These are phyloP conservation scores for Amiota minor DNA, from an alignment of 2,888 invertebrate species.

Conservation along the genomic window DNA sequence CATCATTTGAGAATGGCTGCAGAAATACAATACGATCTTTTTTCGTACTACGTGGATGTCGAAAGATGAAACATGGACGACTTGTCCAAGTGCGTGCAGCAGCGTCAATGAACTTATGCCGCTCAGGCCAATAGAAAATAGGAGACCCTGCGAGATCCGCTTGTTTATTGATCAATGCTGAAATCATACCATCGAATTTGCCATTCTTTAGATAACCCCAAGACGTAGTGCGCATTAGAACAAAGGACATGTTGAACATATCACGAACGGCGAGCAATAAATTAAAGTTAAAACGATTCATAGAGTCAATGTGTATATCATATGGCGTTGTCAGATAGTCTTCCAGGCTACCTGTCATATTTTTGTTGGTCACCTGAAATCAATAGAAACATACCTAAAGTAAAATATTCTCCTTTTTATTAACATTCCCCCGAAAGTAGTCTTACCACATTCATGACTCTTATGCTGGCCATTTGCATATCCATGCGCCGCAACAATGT, in stretches of 20 bases:
- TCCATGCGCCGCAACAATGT: constrained; percentile 73
- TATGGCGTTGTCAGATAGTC: constrained; percentile 75
- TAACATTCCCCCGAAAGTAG: background rate
- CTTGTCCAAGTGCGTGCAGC: constrained; percentile 59
- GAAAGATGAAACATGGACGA: constrained; percentile 80
- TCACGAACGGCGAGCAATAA: constrained; percentile 77
- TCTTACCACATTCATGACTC: constrained; percentile 76
- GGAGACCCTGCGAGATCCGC: constrained; percentile 82
- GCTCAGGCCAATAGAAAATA: constrained; percentile 78
- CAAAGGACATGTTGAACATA: constrained; percentile 78
- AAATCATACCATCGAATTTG: constrained; percentile 80
- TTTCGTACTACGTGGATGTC: constrained; percentile 78
- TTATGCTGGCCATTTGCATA: constrained; percentile 76
- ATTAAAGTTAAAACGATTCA: constrained; percentile 79
- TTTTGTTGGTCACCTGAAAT: constrained; percentile 72
- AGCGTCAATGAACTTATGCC: constrained; percentile 75
- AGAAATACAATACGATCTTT: constrained; percentile 79
- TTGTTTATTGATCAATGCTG: constrained; percentile 75
- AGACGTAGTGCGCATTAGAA: constrained; percentile 73
- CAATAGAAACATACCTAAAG: background rate
- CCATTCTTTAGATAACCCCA: constrained; percentile 79
- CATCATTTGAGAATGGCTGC: constrained; percentile 76
- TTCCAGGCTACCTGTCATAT: constrained; percentile 72
- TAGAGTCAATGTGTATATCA: constrained; percentile 77
- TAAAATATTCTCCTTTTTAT: background rate